Conservation (phyloP, 2,888 invertebrate genomes). For the Petrolisthes cinctipes region DNA sequence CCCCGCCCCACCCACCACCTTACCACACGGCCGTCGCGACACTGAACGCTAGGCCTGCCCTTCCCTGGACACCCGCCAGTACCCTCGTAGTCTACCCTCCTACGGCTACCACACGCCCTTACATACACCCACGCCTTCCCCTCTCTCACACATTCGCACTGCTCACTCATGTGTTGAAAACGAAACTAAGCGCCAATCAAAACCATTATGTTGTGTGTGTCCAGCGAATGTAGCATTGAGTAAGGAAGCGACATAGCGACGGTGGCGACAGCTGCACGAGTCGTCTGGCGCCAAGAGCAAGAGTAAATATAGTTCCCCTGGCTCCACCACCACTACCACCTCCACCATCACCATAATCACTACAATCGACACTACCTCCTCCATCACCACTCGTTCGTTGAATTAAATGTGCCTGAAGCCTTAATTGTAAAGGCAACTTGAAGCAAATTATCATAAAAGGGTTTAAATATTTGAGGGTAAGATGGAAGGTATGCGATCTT, state of each 20-base stretch:
- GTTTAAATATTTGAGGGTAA: too few species aligned
- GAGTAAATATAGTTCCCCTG: conserved; percentile 35
- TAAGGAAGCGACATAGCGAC: not conserved
- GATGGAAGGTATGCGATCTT: too few species aligned
- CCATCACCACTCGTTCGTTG: not conserved
- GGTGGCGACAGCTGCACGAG: conserved; percentile 42
- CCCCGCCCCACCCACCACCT: conserved; percentile 34
- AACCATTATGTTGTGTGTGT: not conserved
- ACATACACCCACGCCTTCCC: not conserved
- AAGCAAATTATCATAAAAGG: too few species aligned
- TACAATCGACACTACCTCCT: conserved; percentile 7
- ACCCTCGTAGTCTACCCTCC: not conserved
- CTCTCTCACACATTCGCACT: not conserved
- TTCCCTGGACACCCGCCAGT: conserved; percentile 29
- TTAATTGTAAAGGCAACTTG: too few species aligned
- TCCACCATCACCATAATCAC: conserved; percentile 22
- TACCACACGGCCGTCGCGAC: conserved; percentile 29
- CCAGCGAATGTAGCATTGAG: not conserved
- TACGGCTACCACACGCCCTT: not conserved
- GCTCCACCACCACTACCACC: not conserved
- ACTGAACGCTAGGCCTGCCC: conserved; percentile 39
- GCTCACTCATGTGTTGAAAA: not conserved
- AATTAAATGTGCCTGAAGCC: not conserved
- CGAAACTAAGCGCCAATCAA: not conserved
- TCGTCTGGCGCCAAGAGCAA: conserved; percentile 39